Evolutionary conservation across 1,140 invertebrate genomes (phyloP), one percentile per base, ranked within the genome.

Genomic region (Drosophila littoralis): DNA sequence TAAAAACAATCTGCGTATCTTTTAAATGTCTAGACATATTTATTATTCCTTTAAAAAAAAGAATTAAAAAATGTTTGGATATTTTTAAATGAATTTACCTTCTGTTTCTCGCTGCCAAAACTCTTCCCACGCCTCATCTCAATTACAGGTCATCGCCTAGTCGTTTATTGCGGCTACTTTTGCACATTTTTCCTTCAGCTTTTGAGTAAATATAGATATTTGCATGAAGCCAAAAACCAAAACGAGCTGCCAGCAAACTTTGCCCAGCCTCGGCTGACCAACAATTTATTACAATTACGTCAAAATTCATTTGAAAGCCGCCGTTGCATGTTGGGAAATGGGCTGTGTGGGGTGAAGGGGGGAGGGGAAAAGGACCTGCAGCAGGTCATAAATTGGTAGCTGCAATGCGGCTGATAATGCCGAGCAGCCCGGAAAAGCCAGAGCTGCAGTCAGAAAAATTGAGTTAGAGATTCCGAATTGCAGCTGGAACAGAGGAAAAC

Each of bases 271-370:
- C 68, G 77, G 72, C 78, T 84, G 84, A 89, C 84, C 80, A 69
- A 78, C 77, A 89, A 89, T 89, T 89, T 89, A 89, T 89, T 89
- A 89, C 84, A 89, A 89, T 84, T 82, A 89, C 84, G 84, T 89
- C 84, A 89, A 83, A 89, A 89, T 79, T 78, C 84, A 84, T 89
- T 89, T 83, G 74, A 77, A 80, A 79, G 75, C 72, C 68, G 71
- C 54, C 75, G 57, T 50, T 64, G 61, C 68, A 71, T 67, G 61
- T n/a, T 59, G 72, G 38, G 35, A 28, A 9, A 77, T 40, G 50
- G 51, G 40, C 2, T 2, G 22, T 22, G 1, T 22, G 17, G 9
- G 32, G 0, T n/a, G 10, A 15, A 7, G 0, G 22, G 15, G 9
- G 15, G 6, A 13, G 10, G 6, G 38, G 7, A 9, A 33, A 6